phyloP scores from a whole-genome alignment of 2,113 vertebrate genomes.

The Terrapene triunguis region DNA sequence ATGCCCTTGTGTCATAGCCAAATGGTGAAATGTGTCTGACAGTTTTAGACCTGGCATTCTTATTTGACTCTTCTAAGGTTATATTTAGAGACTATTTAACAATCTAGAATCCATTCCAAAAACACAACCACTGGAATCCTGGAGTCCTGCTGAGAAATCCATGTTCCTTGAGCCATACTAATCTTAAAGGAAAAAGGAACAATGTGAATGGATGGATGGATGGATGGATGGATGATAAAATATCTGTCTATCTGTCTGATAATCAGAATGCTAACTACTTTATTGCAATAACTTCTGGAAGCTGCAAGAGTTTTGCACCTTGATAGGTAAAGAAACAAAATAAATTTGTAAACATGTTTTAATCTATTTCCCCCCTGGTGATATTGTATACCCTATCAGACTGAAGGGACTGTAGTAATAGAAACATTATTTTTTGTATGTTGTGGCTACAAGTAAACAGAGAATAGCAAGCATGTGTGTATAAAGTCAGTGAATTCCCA shows the following conservation, averaged over 20 bases:
- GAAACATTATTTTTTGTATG: constrained; percentile 13
- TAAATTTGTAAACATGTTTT: neutral
- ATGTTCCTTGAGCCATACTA: neutral
- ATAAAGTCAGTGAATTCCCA: neutral
- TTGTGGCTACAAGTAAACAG: neutral
- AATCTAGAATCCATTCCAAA: neutral
- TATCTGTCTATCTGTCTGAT: neutral
- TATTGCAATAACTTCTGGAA: neutral
- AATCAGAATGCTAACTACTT: neutral
- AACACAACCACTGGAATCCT: neutral
- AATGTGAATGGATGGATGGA: neutral
- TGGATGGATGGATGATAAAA: neutral
- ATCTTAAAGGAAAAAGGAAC: constrained; percentile 14
- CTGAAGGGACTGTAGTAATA: constrained; percentile 1
- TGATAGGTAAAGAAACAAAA: neutral
- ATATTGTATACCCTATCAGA: constrained; percentile 9
- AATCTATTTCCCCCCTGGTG: neutral
- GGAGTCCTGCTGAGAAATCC: neutral
- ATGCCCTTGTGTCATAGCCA: neutral
- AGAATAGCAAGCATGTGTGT: neutral
- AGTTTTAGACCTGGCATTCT: neutral
- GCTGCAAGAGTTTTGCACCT: neutral
- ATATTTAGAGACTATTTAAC: neutral
- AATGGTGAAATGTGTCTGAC: neutral
- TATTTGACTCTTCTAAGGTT: neutral